Evolutionary conservation across 2,797 vertebrate genomes (phyloP), one percentile per base, ranked within the genome.

Genomic region (Enteromius paludinosus): DNA sequence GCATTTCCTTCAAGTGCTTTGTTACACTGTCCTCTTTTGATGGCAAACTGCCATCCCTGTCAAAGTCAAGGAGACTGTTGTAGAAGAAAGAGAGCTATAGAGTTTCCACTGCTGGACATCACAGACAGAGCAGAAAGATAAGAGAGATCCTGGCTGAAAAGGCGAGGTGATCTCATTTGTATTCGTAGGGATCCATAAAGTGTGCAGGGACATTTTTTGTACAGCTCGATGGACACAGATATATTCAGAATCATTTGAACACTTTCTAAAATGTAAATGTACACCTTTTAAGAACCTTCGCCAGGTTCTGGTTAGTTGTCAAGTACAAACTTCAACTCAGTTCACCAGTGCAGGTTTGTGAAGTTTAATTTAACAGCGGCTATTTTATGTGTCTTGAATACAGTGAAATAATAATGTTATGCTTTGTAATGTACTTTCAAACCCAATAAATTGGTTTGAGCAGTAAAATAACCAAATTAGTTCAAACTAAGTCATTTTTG

Each of bases 1-100:
- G 65, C 54, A 80, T 69, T 77, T 86, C 15, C 73, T 86, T 74
- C 4, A 74, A 77, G 62, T 59, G 64, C 25, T 45, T 64, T 76
- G 70, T 62, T 70, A 35, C 33, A 69, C 54, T 71, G 78, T 77
- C 71, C 56, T 45, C 59, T 74, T 45, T 70, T 35, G 54, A 76
- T 76, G 72, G 72, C 71, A 84, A 61, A 66, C 81, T 62, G 30
- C 80, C 54, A 70, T 56, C 47, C 71, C 47, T 79, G 68, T 83
- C 43, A 85, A 71, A 85, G 52, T 81, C 64, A 85, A 83, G 76
- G 84, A 79, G 64, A 86, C 65, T 83, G 62, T 15, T 77, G 49
- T 43, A 74, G 64, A 49, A 74, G 70, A 83, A 66, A 77, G 45
- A 28, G 54, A 20, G 71, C 17, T 59, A 69, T 72, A 66, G 61